Conservation (phyloP, 2,113 vertebrate genomes). For the Carollia perspicillata region DNA sequence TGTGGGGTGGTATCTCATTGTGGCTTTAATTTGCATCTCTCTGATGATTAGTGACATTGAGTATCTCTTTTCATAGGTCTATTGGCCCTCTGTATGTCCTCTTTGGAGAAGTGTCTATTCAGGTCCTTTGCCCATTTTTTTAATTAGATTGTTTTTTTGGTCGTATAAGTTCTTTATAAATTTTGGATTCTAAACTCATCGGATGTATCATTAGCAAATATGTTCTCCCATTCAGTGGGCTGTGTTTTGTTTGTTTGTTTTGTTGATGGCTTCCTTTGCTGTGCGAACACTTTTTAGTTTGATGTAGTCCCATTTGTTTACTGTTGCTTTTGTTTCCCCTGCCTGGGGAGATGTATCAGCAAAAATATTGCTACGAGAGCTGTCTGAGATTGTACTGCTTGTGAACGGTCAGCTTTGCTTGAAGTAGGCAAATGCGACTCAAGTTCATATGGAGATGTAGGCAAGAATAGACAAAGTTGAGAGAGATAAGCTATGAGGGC, state of each 20-base stretch:
- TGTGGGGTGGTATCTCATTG: no score
- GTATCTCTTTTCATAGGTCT: not conserved
- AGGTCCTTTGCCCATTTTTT: not conserved
- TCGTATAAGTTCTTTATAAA: not conserved
- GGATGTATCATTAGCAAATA: not conserved
- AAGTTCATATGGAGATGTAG: not conserved
- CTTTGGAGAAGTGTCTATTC: not conserved
- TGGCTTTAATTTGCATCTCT: not conserved
- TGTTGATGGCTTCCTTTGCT: not conserved
- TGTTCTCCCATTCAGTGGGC: not conserved
- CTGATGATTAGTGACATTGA: not conserved
- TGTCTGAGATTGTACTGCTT: no score
- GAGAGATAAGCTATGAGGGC: not conserved
- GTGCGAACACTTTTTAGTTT: not conserved
- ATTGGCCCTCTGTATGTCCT: not conserved
- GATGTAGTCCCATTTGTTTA: not conserved
- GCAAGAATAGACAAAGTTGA: not conserved
- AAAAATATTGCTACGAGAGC: no score
- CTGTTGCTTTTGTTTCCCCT: not conserved
- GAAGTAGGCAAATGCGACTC: not conserved
- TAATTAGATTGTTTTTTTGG: not conserved
- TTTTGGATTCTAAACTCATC: not conserved
- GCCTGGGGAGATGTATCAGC: not conserved
- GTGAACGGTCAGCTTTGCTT: not conserved
- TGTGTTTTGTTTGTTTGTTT: not conserved